Conservation (phyloP, 2,888 invertebrate species). For the Petrolisthes cinctipes region DNA sequence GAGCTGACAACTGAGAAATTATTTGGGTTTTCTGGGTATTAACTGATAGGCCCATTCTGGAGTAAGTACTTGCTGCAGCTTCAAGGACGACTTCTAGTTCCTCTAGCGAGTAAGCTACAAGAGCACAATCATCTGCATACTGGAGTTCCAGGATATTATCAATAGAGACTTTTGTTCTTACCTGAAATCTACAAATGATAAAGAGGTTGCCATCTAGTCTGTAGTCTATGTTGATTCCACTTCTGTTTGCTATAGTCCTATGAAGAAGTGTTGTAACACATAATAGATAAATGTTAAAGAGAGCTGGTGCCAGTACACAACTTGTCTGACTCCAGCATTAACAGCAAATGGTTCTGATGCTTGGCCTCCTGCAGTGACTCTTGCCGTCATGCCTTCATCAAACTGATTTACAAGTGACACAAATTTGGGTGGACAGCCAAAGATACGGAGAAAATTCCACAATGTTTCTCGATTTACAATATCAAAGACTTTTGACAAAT, state of each 20-base stretch:
- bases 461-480: not conserved
- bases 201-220: not conserved
- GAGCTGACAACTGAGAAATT: not conserved
- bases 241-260: not conserved
- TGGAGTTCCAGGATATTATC: not conserved
- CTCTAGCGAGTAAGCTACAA: constrained; percentile 9
- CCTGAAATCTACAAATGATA: constrained; percentile 12
- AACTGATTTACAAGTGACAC: no score
- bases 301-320: no score
- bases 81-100: constrained; percentile 8
- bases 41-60: not conserved
- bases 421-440: no score
- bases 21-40: not conserved
- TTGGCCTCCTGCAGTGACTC: constrained; percentile 1
- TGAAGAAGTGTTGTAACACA: not conserved
- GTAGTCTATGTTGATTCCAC: not conserved
- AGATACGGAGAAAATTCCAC: no score
- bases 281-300: no score
- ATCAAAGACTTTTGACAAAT: not conserved
- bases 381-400: not conserved
- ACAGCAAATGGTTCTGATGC: no score
- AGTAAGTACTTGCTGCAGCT: not conserved
- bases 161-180: not conserved
- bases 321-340: no score
- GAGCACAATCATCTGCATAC: not conserved